Base-by-base conservation (phyloP, 2,797 vertebrate genomes). In the Gephyroberyx darwinii region DNA sequence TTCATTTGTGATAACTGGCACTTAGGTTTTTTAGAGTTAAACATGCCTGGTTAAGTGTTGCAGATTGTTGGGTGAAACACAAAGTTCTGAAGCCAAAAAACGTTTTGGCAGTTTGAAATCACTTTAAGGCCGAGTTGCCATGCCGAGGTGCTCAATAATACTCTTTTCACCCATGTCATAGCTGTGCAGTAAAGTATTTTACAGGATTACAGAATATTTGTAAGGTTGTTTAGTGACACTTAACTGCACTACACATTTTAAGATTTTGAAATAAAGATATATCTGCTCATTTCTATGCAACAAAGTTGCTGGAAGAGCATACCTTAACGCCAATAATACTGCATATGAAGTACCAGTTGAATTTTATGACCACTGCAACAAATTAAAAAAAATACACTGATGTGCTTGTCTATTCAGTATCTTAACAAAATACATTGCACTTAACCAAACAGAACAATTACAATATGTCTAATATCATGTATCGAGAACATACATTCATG, bases 331-430 rank as follows among this genome's bases (percentile, higher is more conserved):
- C 19, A 20, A 51, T 69, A 35, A 77, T 68, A 64, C 13, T 30
- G 35, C 60, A n/a, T 67, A 51, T 67, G 20, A 86, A n/a, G 45
- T 86, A 74, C 79, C 81, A 81, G 78, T 83, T 45, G 10, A 16
- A 35, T 71, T 66, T 74, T 80, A 19, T 86, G 63, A 84, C 52
- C 14, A 77, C 20, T 65, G 51, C 19, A 71, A 78, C 0, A 35
- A 35, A 35, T 20, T 22, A 52, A 22, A 22, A 52, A 20, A 52
- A 75, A 69, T 19, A 65, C 1, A 72, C 20, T n/a, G 12, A 65
- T 65, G 10, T 54, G 7, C 5, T 63, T 56, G n/a, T 30, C 4
- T 48, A 5, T 48, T 48, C 16, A 48, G 17, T 17, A 16, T 69
- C 55, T 78, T 54, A 35, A 2, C 33, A 50, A 50, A 19, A 19